These are phyloP conservation scores for human DNA, from an alignment of 2,113 vertebrate genomes.

Conservation along the genomic window DNA sequence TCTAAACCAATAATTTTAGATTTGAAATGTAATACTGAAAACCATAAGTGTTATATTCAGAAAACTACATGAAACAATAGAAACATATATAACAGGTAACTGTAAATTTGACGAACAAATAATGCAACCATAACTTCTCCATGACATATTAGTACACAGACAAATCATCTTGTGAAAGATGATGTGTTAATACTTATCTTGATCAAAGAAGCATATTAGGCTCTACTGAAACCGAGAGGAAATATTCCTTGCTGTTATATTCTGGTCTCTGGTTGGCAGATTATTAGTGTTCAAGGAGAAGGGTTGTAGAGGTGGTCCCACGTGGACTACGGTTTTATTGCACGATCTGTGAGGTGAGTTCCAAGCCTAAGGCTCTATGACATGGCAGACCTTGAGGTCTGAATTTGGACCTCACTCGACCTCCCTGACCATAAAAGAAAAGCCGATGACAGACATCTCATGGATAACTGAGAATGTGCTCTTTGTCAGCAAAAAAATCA, in stretches of 20 bases:
- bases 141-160: not conserved
- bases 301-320: not conserved
- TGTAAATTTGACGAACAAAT: not conserved
- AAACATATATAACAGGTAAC: not conserved
- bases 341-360: not conserved
- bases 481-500: not conserved
- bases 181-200: not conserved
- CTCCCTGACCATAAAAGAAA: not conserved
- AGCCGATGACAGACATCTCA: not conserved
- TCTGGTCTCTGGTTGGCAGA: not conserved
- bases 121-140: not conserved
- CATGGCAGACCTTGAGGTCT: not conserved
- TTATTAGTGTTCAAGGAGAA: not conserved
- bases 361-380: not conserved
- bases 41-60: not conserved
- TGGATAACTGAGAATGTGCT: not conserved
- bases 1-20: not conserved
- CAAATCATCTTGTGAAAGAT: not conserved
- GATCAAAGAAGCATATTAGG: not conserved
- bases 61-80: not conserved
- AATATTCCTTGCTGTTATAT: not conserved
- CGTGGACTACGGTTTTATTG: not conserved
- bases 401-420: not conserved
- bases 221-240: not conserved
- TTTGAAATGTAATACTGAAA: not conserved